Evolutionary conservation across 2,113 vertebrate species (phyloP), one percentile per base, ranked within the genome.

Genomic region (Corythoichthys intestinalis): DNA sequence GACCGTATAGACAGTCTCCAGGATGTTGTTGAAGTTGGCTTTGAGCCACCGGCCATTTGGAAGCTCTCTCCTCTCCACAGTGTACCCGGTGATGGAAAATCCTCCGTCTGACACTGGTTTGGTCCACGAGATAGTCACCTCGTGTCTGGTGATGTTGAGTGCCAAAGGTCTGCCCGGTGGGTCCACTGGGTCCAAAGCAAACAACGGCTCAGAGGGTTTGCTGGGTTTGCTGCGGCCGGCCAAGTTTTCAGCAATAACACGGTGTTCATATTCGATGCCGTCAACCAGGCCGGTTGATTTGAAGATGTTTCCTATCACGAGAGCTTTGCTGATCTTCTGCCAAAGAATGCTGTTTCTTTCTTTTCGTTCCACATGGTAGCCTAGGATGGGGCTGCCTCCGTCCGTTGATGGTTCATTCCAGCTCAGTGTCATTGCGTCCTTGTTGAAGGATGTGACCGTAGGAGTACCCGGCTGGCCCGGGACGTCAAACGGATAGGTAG

Each of bases 1-100:
- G 69, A 99, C 94, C 77, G 96, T 98, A 83, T 96, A 99, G 70
- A 92, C 92, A 67, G 95, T 99, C 82, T 98, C 96, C 34, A 93
- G 83, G 76, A 99, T 96, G 85, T 98, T 99, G 86, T 95, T 94
- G 73, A 98, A 99, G 85, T 98, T 99, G 82, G 96, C 95, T 83
- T 98, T 99, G 35, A 98, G 93, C 97, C 97, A 99, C 53, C 97
- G 94, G 64, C 97, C 97, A 79, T 91, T 95, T 65, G 97, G 97
- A 81, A 97, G 88, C 68, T 99, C 95, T 89, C 93, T 95, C 85
- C 95, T 98, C 85, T 99, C 97, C 67, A 99, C 93, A 2, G 91
- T 94, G 62, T 98, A 99, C 69, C 97, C 96, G 82, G 95, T 98
- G 76, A 99, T 96, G 83, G 96, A 96, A 86, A 97, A 97, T 72